phyloP scores from a whole-genome alignment of 2,113 vertebrate genomes.

The Amphilophus citrinellus region DNA sequence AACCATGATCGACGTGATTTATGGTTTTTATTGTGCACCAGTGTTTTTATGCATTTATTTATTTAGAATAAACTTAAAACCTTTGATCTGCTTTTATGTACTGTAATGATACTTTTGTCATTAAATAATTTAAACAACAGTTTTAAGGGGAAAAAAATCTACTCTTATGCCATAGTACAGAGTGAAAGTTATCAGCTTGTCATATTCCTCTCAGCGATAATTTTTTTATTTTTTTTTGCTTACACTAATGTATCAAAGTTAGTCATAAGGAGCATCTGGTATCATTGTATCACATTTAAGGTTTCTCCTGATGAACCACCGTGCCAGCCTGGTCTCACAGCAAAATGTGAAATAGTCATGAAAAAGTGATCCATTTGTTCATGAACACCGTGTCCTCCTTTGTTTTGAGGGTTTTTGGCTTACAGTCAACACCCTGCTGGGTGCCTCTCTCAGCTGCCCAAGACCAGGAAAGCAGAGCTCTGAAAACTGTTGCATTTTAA shows the following conservation, averaged over 20 bases:
- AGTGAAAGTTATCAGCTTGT: neutral
- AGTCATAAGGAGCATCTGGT: too few relatives aligned
- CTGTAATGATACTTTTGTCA: too few relatives aligned
- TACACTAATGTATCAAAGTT: too few relatives aligned
- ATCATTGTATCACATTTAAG: neutral
- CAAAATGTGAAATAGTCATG: fast-evolving
- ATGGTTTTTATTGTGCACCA: neutral
- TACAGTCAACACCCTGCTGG: too few relatives aligned
- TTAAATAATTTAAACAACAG: neutral
- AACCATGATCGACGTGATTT: neutral
- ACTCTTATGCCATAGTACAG: neutral
- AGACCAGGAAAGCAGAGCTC: too few relatives aligned
- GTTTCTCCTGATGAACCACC: neutral
- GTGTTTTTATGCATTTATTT: neutral
- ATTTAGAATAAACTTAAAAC: neutral
- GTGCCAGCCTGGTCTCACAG: neutral
- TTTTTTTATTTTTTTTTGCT: neutral
- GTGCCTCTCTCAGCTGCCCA: too few relatives aligned
- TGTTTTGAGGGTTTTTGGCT: too few relatives aligned
- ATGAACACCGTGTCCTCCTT: neutral
- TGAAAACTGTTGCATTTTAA: too few relatives aligned
- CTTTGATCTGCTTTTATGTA: neutral
- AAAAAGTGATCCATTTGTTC: neutral
- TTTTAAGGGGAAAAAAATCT: neutral
- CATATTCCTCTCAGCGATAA: neutral